Percentiles rank a stretch among this genome's conserved stretches.
phyloP scores from a whole-genome alignment of 2,797 vertebrate species.

The Myotis daubentonii region DNA sequence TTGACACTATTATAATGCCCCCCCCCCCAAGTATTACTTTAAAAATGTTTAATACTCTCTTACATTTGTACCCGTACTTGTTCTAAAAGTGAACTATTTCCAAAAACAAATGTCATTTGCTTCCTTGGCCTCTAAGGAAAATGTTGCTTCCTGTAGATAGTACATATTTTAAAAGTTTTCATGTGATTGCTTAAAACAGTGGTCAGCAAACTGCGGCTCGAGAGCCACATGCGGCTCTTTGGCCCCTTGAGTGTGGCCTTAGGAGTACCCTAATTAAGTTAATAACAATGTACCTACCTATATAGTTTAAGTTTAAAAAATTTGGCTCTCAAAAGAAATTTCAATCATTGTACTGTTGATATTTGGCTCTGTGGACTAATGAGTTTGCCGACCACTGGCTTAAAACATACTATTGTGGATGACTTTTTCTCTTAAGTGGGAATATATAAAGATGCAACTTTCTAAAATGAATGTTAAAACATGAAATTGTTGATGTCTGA shows the following conservation, averaged over 20 bases:
- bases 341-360: no score
- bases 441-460: constrained; percentile 51
- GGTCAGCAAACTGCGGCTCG: no score
- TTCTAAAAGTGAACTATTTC: constrained; percentile 54
- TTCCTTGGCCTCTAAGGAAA: constrained; percentile 58
- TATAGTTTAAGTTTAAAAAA: no score
- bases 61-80: constrained; percentile 28
- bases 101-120: constrained; percentile 16
- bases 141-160: background rate
- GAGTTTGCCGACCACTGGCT: background rate
- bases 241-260: no score
- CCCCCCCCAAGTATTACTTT: constrained; percentile 51
- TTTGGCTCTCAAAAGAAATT: no score
- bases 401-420: constrained; percentile 24
- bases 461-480: constrained; percentile 51
- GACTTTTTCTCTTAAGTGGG: constrained; percentile 42
- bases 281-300: no score
- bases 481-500: constrained; percentile 38
- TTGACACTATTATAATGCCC: background rate
- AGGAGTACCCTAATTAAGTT: no score
- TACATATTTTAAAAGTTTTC: constrained; percentile 35
- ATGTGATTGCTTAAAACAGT: constrained; percentile 49
- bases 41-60: constrained; percentile 39
- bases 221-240: no score
- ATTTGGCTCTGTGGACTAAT: no score